Conservation (phyloP, 2,888 invertebrate genomes). For the Octodonta nipae region DNA sequence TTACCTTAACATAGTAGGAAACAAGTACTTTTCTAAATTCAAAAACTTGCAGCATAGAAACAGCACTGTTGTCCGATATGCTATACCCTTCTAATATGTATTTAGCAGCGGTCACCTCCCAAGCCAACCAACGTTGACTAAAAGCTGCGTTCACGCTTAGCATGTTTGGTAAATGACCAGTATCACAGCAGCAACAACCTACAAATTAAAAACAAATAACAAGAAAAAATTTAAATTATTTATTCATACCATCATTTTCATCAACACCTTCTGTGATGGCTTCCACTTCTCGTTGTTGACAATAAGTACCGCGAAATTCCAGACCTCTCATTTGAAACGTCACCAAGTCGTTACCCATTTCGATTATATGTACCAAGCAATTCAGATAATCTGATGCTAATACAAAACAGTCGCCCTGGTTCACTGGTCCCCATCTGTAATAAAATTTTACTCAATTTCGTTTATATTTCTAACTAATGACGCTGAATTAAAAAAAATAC, state of each 20-base stretch:
- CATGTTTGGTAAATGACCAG: conserved; percentile 76
- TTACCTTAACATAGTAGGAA: conserved; percentile 91
- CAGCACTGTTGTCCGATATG: conserved; percentile 93
- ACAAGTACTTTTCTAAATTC: conserved; percentile 94
- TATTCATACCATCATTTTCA: conserved; percentile 66
- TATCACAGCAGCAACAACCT: conserved; percentile 83
- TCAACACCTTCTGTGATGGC: conserved; percentile 96
- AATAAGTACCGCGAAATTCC: conserved; percentile 97
- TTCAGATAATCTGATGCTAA: conserved; percentile 96
- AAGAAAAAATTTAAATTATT: background rate
- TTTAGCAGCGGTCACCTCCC: conserved; percentile 92
- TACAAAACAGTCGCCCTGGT: conserved; percentile 95
- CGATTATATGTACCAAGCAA: conserved; percentile 93
- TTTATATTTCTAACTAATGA: too few relatives aligned
- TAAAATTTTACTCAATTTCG: too few relatives aligned
- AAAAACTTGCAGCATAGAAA: conserved; percentile 92
- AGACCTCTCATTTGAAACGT: conserved; percentile 96
- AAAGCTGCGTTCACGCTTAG: conserved; percentile 94
- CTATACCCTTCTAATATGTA: conserved; percentile 98
- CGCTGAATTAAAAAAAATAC: too few relatives aligned
- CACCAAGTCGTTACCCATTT: conserved; percentile 92
- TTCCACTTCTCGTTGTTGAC: conserved; percentile 96
- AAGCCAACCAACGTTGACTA: conserved; percentile 91
- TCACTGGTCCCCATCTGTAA: conserved; percentile 74
- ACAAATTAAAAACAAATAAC: conserved; percentile 3